Evolutionary conservation across 2,888 invertebrate genomes (phyloP), one percentile per base, ranked within the genome.

Genomic region (Theodoxus fluviatilis): DNA sequence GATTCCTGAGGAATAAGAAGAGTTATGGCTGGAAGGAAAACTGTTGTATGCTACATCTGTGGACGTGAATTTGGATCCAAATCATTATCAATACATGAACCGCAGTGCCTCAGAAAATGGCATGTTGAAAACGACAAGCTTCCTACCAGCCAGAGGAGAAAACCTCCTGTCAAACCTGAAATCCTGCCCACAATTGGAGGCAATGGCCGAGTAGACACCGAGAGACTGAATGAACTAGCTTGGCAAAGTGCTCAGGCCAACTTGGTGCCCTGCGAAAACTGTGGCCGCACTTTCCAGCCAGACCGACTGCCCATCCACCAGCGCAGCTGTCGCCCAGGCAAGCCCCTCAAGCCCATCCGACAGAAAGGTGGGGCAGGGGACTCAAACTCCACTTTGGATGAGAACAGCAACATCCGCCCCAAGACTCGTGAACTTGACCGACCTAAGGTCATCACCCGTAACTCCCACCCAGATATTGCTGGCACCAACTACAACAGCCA

Each of bases 91-190:
- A 91, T 92, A 71, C 92, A 92, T 84, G 91, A 92, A 79, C 91
- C 91, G 3, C 91, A 91, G 79, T 93, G 92, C 79, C 81, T 91
- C 71, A 90, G 90, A 76, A 91, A 91, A 79, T 91, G 91, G 91
- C 88, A 90, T 37, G 78, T 83, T 6, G 90, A 91, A 78, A 91
- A 91, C 82, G 89, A 90, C 33, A 88, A 89, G 73, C 83, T 91
- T 63, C 91, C 91, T 0, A 85, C 88, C 33, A 81, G 83, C 63
- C 88, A 89, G 78, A 86, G 91, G 66, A 81, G 90, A 67, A 88
- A 88, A 6, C 87, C 89, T 52, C 92, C 92, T 1, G 80, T 88
- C 68, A 91, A 90, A 81, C 91, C 91, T 1, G 90, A 88, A 40
- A 79, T 85, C 59, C 78, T 88, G 18, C 84, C 84, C 0, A 76